Base-by-base conservation (phyloP, 2,113 vertebrate species). In the Alouatta palliata region DNA sequence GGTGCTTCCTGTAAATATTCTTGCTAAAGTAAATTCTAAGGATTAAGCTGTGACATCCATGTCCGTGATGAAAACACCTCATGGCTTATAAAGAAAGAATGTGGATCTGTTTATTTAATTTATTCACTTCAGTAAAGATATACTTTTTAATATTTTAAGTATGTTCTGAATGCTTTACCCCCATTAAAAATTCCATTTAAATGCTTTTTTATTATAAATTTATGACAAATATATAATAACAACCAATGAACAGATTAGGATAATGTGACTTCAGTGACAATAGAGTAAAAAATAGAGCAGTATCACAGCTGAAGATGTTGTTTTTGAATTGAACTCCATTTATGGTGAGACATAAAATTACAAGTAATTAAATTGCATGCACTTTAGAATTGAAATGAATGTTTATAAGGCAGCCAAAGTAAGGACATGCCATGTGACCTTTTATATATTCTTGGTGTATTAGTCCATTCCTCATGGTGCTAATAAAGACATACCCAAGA, bases 41-140 rank as follows among this genome's bases (percentile, higher is more conserved):
- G 54, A 95, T 81, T 92, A 94, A 97, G 80, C 94, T 89, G 80
- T 97, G 43, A 17, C 43, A 95, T 87, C 80, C 20, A 66, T 70
- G 73, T 90, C 3, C 25, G 81, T 92, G 70, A 94, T 81, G 68
- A 30, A 96, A 96, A 70, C 3, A 43, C 40, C 54, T 90, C 27
- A 76, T 88, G 87, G 43, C 17, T 12, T 95, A 37, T 93, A 96
- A 92, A 81, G 95, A 71, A 93, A 95, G 30, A 87, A 83, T 81
- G 77, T 7, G 68, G 90, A 76, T 71, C 81, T 96, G 45, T 86
- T 68, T 75, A 71, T 16, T 75, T 70, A 76, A 84, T 86, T 86
- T 81, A 83, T 84, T 94, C 68, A 43, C 75, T 70, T 95, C 90
- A n/a, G 9, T 40, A 92, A 90, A 87, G 87, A 76, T 47, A 88